A percentile compares a stretch with the other conserved stretches of the same genome.
Conservation (phyloP, 2,797 vertebrate genomes). For the Hemibagrus guttatus region DNA sequence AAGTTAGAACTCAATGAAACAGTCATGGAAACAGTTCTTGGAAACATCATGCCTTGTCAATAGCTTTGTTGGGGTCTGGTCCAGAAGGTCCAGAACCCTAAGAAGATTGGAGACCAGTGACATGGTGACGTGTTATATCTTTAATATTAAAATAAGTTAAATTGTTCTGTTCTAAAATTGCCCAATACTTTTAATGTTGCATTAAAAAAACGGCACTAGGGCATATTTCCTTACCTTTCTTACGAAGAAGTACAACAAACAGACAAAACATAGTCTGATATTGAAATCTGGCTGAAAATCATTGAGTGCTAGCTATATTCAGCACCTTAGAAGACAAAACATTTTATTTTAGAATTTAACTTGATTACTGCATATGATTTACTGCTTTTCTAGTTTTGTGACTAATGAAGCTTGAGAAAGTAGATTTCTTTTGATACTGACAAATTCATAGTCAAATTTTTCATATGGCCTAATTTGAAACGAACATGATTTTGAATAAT, state of each 20-base stretch:
- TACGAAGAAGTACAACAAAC: background rate
- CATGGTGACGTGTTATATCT: no score
- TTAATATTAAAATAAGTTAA: no score
- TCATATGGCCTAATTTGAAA: background rate
- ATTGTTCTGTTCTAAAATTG: background rate
- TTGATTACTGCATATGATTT: background rate
- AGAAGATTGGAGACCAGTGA: background rate
- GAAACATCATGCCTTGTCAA: background rate
- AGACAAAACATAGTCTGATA: background rate
- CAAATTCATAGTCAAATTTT: background rate
- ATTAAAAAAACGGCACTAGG: background rate
- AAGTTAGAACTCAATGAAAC: background rate
- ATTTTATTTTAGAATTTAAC: background rate
- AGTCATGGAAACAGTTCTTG: background rate
- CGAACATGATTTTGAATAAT: background rate
- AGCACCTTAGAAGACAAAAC: background rate
- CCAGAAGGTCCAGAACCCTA: background rate
- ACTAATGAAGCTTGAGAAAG: constrained; percentile 5
- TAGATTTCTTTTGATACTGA: background rate
- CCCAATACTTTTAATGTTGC: background rate
- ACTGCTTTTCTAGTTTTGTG: background rate
- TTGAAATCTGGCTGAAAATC: background rate
- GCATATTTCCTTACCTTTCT: constrained; percentile 10
- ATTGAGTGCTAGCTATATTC: background rate
- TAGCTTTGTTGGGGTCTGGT: background rate